These are phyloP conservation scores for Heteropelma amictum DNA, from an alignment of 2,888 invertebrate species.

Conservation along the genomic window DNA sequence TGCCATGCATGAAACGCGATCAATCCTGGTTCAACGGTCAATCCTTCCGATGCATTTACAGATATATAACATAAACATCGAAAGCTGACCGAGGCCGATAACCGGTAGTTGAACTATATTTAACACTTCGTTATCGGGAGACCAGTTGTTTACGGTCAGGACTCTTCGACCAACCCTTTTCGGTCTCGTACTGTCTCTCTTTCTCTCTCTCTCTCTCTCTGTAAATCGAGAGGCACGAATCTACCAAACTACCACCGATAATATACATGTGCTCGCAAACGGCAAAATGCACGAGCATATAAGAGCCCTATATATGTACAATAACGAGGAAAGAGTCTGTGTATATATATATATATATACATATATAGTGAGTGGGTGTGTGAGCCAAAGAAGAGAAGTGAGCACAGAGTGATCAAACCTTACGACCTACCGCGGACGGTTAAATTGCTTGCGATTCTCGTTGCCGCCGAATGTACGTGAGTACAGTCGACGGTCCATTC, in stretches of 20 bases:
- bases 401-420: constrained; percentile 55
- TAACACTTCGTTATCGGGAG: constrained; percentile 56
- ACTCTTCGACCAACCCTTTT: constrained; percentile 48
- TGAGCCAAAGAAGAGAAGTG: constrained; percentile 14
- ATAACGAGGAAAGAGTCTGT: too few relatives aligned
- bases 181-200: too few relatives aligned
- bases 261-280: background rate
- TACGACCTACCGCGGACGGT: constrained; percentile 55
- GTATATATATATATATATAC: too few relatives aligned
- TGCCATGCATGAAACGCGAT: too few relatives aligned
- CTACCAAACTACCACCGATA: constrained; percentile 33
- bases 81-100: constrained; percentile 35
- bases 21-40: background rate
- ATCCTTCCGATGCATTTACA: background rate
- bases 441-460: constrained; percentile 51
- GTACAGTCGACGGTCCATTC: too few relatives aligned
- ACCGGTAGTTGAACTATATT: constrained; percentile 44
- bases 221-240: constrained; percentile 25
- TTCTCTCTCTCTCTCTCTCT: too few relatives aligned
- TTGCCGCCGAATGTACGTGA: background rate
- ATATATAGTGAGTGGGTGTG: too few relatives aligned
- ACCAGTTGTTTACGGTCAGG: constrained; percentile 57
- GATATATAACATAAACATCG: background rate
- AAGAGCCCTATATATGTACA: too few relatives aligned
- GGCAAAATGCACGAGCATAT: background rate